A percentile compares a stretch with the other conserved stretches of the same genome.
Evolutionary conservation across 2,797 vertebrate species (phyloP).

Genomic region (Alosa sapidissima): DNA sequence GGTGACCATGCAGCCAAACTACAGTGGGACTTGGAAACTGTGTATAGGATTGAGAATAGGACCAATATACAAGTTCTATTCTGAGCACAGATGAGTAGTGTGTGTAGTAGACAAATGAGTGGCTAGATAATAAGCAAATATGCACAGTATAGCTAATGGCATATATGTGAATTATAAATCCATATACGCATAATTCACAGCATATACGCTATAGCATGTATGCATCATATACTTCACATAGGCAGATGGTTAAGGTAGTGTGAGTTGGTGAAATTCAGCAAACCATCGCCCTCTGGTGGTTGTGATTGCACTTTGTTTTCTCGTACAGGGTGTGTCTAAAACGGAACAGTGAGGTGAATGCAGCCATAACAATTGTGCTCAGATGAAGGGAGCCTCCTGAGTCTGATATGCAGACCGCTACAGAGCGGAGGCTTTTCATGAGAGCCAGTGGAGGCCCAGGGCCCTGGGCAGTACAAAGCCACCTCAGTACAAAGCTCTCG

Average conservation of each 20-base stretch:
- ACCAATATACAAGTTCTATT: too few species aligned
- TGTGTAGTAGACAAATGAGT: background rate
- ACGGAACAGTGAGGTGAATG: background rate
- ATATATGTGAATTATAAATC: too few species aligned
- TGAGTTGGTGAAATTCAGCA: background rate
- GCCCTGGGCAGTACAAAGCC: background rate
- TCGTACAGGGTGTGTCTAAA: background rate
- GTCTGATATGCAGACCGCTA: background rate
- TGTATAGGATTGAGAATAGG: too few species aligned
- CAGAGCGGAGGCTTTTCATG: background rate
- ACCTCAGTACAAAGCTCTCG: background rate
- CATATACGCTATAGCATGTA: background rate
- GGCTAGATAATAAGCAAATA: background rate
- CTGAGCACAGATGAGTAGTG: too few species aligned
- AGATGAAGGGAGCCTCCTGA: background rate
- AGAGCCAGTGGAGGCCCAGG: background rate
- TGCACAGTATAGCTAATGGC: too few species aligned
- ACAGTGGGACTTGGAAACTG: background rate
- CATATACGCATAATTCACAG: too few species aligned
- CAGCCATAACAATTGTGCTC: background rate
- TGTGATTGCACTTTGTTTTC: background rate
- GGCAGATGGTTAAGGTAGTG: background rate
- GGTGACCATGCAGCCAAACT: background rate
- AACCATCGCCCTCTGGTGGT: background rate
- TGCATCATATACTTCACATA: background rate